These are phyloP conservation scores for Turritopsis rubra DNA, from an alignment of 30 jellyfish, hydroid and myxozoan species.

Conservation along the genomic window DNA sequence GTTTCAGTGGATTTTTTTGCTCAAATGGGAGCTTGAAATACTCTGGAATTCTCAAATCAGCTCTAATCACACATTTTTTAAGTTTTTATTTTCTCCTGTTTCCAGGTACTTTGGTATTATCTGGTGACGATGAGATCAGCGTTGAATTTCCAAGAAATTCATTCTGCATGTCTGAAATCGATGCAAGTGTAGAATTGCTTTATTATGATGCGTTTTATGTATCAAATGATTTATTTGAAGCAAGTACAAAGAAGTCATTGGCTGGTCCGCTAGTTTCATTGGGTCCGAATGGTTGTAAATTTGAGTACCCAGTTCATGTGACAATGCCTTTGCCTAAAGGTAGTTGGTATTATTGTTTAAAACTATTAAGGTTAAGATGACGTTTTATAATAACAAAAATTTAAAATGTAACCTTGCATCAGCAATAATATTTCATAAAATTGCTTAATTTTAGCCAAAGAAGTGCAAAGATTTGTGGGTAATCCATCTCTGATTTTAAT, in stretches of 20 bases:
- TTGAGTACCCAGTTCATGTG: constrained; percentile 49
- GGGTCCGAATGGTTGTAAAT: constrained; percentile 62
- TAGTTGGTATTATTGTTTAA: not conserved
- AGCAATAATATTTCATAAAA: too few relatives aligned
- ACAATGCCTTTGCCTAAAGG: constrained; percentile 71
- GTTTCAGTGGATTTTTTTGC: too few relatives aligned
- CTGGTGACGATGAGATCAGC: constrained; percentile 27
- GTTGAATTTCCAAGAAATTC: constrained; percentile 44
- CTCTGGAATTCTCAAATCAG: too few relatives aligned
- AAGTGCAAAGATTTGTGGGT: constrained; percentile 12
- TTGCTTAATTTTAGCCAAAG: constrained; percentile 20
- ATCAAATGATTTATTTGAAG: constrained; percentile 2
- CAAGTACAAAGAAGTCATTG: constrained; percentile 16
- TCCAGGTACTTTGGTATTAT: constrained; percentile 2
- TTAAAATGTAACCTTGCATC: too few relatives aligned
- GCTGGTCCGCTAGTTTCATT: constrained; percentile 67
- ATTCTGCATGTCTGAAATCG: constrained; percentile 12
- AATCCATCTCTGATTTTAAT: constrained; percentile 35
- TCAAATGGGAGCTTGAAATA: too few relatives aligned
- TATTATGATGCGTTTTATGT: constrained; percentile 50
- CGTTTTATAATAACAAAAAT: too few relatives aligned
- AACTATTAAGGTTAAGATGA: not conserved
- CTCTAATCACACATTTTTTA: not conserved
- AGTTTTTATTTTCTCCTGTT: not conserved
- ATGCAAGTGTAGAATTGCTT: constrained; percentile 45